Evolutionary conservation across 2,797 vertebrate genomes (phyloP), one percentile per base, ranked within the genome.

Genomic region (Gallirallus australis): DNA sequence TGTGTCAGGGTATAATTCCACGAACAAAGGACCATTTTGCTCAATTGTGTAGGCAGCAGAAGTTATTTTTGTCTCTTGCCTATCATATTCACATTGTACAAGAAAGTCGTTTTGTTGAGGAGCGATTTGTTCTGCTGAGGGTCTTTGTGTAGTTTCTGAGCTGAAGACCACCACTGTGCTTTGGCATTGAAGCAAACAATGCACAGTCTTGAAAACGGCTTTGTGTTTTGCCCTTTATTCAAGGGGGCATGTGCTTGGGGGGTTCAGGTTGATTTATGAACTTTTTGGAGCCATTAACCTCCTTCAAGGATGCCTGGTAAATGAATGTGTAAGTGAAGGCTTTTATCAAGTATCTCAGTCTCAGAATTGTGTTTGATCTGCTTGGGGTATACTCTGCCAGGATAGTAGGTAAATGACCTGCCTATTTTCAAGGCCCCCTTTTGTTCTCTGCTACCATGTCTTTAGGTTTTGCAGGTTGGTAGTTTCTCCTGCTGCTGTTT

Each of bases 11-110:
- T 93, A 68, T 95, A 94, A 92, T 96, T 89, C 86, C 50, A 78
- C 93, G 96, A 95, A 97, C 96, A 97, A 98, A 96, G 70, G 90
- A 75, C 83, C 91, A 15, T 97, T 97, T 96, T 97, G 89, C 95
- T 95, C 89, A 95, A 95, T 94, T 96, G 94, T 95, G 86, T 89
- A 83, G 42, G 78, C 94, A 93, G 91, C 93, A 96, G 86, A 93
- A 95, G 95, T 95, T 94, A 93, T 96, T 96, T 96, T 91, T 94
- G 96, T 95, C 88, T 92, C 84, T 94, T 80, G 71, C 90, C 61
- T 94, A 81, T 96, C 95, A 81, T 85, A 88, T 66, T 91, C 83
- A 35, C 87, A 39, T 92, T 93, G 66, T 84, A 90, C 82, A 96
- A 96, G 88, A 92, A 90, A 84, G 86, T 93, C 1, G 1, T 95